Percentiles rank a stretch among this genome's conserved stretches.
These are phyloP conservation scores for Prunella strophiata DNA, from an alignment of 2,797 vertebrate genomes.

Conservation along the genomic window DNA sequence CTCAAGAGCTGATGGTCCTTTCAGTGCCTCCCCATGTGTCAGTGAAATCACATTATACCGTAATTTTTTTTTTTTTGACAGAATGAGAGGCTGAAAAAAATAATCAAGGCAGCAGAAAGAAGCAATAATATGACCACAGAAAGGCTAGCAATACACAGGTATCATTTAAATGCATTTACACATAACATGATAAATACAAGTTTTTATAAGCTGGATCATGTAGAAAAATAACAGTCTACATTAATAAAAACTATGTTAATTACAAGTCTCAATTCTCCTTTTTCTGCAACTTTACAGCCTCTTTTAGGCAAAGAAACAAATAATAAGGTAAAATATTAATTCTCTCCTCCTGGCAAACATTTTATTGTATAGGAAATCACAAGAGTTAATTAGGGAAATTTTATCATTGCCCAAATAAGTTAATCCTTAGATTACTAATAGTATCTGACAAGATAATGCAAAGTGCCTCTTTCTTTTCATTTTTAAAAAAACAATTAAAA, in stretches of 20 bases:
- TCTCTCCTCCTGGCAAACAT: background rate
- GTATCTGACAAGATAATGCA: background rate
- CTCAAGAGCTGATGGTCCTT: background rate
- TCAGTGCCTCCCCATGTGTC: background rate
- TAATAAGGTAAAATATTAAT: background rate
- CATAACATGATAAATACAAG: background rate
- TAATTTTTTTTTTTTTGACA: background rate
- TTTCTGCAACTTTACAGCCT: background rate
- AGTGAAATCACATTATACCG: background rate
- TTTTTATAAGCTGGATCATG: background rate
- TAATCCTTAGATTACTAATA: background rate
- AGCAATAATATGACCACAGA: background rate
- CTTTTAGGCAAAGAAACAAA: background rate
- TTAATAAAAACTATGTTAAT: background rate
- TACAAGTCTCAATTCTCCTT: background rate
- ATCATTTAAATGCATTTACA: background rate
- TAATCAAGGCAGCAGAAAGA: background rate
- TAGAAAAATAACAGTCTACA: background rate
- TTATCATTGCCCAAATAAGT: background rate
- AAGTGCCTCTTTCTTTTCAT: background rate
- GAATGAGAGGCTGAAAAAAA: background rate
- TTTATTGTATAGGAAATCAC: background rate
- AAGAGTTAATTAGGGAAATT: background rate
- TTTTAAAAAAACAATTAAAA: background rate
- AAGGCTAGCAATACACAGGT: background rate